Percentiles rank a stretch among this genome's conserved stretches.
These are phyloP conservation scores for Nomada ruficornis DNA, from an alignment of 2,888 invertebrate species.

Conservation along the genomic window DNA sequence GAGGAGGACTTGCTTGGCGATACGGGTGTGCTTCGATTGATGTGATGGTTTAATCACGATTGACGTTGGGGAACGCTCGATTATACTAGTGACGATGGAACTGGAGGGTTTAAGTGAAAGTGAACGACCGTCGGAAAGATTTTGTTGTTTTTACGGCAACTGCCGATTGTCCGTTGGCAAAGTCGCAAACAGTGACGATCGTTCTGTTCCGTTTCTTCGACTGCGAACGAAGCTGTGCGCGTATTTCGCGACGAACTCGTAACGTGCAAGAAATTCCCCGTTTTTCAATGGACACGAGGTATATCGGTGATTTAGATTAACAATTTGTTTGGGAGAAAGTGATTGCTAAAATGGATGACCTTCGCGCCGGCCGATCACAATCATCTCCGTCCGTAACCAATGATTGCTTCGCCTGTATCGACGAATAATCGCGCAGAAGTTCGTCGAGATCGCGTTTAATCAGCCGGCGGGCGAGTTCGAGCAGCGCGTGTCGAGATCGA, in stretches of 20 bases:
- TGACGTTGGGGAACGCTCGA: background rate
- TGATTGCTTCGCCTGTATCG: conserved; percentile 12
- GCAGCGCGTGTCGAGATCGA: conserved; percentile 8
- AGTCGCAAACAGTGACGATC: background rate
- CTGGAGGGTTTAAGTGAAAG: no score
- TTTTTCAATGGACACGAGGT: no score
- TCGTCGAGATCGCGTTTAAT: conserved; percentile 6
- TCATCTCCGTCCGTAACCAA: conserved; percentile 61
- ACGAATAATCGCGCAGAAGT: background rate
- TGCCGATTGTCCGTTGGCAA: no score
- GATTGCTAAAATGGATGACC: background rate
- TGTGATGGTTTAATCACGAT: background rate
- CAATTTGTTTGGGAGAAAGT: no score
- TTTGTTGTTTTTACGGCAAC: no score
- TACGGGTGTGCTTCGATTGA: background rate
- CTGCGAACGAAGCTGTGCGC: background rate
- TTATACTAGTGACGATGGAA: no score
- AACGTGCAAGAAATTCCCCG: no score
- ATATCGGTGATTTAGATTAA: no score
- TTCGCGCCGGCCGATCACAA: conserved; percentile 23
- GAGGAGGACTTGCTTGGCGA: background rate
- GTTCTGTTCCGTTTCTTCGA: background rate
- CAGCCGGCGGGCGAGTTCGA: conserved; percentile 6
- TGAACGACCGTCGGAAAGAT: no score
- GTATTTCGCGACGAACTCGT: background rate